These are phyloP conservation scores for Pogonomyrmex californicus DNA, from an alignment of 1,140 invertebrate genomes.

Conservation along the genomic window DNA sequence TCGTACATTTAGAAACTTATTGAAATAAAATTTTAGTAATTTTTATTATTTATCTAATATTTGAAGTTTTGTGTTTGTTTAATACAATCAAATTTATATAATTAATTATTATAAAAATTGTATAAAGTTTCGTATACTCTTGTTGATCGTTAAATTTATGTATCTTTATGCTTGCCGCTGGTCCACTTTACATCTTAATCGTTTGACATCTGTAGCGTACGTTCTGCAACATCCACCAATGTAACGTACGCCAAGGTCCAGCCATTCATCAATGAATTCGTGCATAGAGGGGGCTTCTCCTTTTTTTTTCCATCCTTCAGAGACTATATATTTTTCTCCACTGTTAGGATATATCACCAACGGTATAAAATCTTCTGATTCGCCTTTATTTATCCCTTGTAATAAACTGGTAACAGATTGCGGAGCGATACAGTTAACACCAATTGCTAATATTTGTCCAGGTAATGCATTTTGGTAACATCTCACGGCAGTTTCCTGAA, in stretches of 20 bases:
- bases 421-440: conserved; percentile 95
- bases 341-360: conserved; percentile 92
- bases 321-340: conserved; percentile 88
- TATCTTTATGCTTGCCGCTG: neutral
- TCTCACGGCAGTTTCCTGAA: conserved; percentile 88
- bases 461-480: conserved; percentile 89
- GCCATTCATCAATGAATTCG: conserved; percentile 90
- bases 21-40: conserved; percentile 1
- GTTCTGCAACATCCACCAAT: conserved; percentile 94
- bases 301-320: conserved; percentile 88
- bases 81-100: neutral
- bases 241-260: conserved; percentile 90
- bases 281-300: conserved; percentile 87
- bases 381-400: conserved; percentile 84
- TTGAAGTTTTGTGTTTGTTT: neutral
- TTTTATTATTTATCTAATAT: neutral
- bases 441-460: conserved; percentile 92
- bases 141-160: neutral
- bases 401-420: conserved; percentile 88
- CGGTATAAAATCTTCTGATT: conserved; percentile 80
- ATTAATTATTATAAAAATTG: conserved; percentile 7
- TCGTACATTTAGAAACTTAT: conserved; percentile 7
- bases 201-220: conserved; percentile 89
- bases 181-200: conserved; percentile 85
- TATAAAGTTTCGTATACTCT: neutral